These are phyloP conservation scores for Acleris laterana DNA, from an alignment of 2,888 invertebrate genomes.

Conservation along the genomic window DNA sequence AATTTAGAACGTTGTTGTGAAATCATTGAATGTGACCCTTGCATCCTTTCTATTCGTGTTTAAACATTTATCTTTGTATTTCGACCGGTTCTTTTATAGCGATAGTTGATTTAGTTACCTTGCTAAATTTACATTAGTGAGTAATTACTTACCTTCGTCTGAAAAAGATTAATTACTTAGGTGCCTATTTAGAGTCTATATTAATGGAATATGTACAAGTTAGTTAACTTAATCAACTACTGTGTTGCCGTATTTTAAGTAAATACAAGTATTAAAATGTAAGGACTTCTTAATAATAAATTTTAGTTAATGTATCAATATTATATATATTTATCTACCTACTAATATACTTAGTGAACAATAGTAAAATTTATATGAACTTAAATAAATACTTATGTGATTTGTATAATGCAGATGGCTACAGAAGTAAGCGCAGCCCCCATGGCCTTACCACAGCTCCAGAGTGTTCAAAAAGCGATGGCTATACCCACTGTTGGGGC, in stretches of 20 bases:
- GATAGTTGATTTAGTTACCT: background rate
- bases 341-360: too few relatives aligned
- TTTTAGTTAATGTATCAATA: too few relatives aligned
- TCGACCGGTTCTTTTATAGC: background rate
- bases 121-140: background rate
- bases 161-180: background rate
- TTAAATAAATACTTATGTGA: background rate
- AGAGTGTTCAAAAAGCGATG: slow-evolving; percentile 81
- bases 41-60: slow-evolving; percentile 35
- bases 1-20: slow-evolving; percentile 39
- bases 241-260: too few relatives aligned
- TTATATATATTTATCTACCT: too few relatives aligned
- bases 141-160: slow-evolving; percentile 11
- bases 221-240: too few relatives aligned
- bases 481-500: slow-evolving; percentile 83
- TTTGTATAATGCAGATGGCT: slow-evolving; percentile 61
- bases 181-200: too few relatives aligned
- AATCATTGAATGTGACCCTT: slow-evolving; percentile 42
- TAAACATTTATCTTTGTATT: slow-evolving; percentile 2
- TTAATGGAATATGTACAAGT: too few relatives aligned
- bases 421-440: slow-evolving; percentile 69
- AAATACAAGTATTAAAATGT: too few relatives aligned
- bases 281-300: too few relatives aligned
- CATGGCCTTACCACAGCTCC: slow-evolving; percentile 64
- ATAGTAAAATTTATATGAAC: too few relatives aligned